Base-by-base conservation (phyloP, 92 coral and sea anemone genomes). In the Meandrina meandrites region DNA sequence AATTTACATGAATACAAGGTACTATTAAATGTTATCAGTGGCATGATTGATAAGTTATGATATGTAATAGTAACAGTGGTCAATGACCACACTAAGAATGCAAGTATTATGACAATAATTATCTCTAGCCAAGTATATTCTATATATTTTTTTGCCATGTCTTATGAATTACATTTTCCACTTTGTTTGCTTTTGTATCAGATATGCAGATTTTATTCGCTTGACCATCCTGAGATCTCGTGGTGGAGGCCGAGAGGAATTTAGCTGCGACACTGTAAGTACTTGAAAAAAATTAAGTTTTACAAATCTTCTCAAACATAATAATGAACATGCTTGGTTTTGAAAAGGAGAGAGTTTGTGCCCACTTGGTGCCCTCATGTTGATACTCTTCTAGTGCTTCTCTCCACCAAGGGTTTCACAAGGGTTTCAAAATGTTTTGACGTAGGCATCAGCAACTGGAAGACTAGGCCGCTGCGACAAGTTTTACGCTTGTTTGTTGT, bases 1-100 rank as follows among this genome's bases (percentile, higher is more conserved):
- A 58, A 98, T 97, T 42, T 97, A 97, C 92, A 94, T 97, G 94
- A 97, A 97, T 87, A 95, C 99, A 70, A 90, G 97, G 99, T 97
- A 87, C 22, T 10, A 32, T 57, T 17, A 57, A 18, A 57, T 8
- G 4, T 17, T 11, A 15, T 57, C 30, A 2, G 5, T 36, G 32
- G 1, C 4, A 50, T 24, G 12, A 10, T 7, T 34, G 15, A 42
- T 60, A 4, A 30, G 16, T 24, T 30, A 31, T 5, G 14, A 50
- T 30, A 50, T 30, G 71, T 28, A 66, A 24, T 27, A 16, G 45
- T 40, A 66, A 28, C 71, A 66, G 4, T 8, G 71, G 71, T 66
- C 17, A 66, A n/a, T 28, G 71, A 13, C 35, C 35, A 66, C 17
- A 10, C 34, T 66, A 1, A 27, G 35, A 17, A 34, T 24, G 1